Evolutionary conservation across 2,888 invertebrate species (phyloP).

Genomic region (Andrena hattorfiana): DNA sequence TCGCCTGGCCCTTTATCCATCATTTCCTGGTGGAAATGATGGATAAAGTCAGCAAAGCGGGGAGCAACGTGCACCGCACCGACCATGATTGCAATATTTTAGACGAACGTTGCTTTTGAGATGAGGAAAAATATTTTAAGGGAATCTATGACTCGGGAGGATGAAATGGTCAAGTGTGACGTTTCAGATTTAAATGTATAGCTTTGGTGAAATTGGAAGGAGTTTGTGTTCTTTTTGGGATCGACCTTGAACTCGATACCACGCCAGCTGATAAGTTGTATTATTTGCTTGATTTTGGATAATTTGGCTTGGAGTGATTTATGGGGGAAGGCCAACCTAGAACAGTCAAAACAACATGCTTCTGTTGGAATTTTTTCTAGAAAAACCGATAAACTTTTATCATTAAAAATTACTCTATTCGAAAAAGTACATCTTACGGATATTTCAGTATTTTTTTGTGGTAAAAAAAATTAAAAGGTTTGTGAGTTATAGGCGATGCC

Average conservation of each 20-base stretch:
- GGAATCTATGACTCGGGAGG: background rate
- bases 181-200: background rate
- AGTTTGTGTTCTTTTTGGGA: constrained; percentile 3
- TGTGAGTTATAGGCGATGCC: too few species aligned
- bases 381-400: too few species aligned
- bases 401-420: too few species aligned
- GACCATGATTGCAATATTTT: constrained; percentile 23
- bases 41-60: constrained; percentile 41
- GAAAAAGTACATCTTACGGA: too few species aligned
- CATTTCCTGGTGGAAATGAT: constrained; percentile 30
- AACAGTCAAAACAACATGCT: too few species aligned
- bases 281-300: too few species aligned
- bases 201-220: background rate
- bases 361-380: too few species aligned
- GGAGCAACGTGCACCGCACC: constrained; percentile 1
- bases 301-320: too few species aligned
- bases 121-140: constrained; percentile 9
- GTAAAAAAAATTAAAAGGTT: too few species aligned
- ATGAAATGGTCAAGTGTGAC: background rate
- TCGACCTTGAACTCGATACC: background rate
- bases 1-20: background rate
- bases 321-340: too few species aligned
- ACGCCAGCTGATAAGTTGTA: too few species aligned
- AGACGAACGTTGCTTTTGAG: constrained; percentile 1
- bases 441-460: too few species aligned